Base-by-base conservation (phyloP, 1,140 invertebrate species). In the Brachionus sp. region DNA sequence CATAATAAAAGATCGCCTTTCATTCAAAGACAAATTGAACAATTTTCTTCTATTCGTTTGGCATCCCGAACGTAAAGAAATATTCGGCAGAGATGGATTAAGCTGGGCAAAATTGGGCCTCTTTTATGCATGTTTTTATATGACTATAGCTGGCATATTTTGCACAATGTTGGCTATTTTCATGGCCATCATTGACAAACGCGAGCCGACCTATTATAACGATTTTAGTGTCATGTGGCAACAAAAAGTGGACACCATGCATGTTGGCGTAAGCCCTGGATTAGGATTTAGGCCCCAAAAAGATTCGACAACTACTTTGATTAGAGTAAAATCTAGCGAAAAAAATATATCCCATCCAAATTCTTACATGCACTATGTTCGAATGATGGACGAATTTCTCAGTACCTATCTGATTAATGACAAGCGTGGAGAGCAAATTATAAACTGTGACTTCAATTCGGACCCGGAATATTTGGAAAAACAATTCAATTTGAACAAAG, bases 121-220 rank as follows among this genome's bases (percentile, higher is more conserved):
- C 0, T 84, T 84, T 16, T 84, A 84, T 35, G 83, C 83, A 39
- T 82, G 50, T 23, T 84, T 84, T 12, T 84, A 75, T 42, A 66
- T 80, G 57, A n/a, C 35, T 13, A 25, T 84, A 57, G 75, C 82
- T 7, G 82, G 50, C 19, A 12, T 77, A 3, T 68, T 77, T 37
- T 68, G 46, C 13, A 29, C 44, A n/a, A 46, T 83, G 13, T 37
- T 84, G 44, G 84, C 64, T 10, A 57, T 84, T 9, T 84, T 84
- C 35, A 68, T 84, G 70, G 84, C 83, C n/a, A 83, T 84, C 29
- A 80, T 84, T 39, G 84, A 84, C 37, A 84, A 84, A 53, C 57
- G 83, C 23, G 57, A 82, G 12, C 84, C 84, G 3, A 46, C 83
- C 19, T 83, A 68, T 53, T 57, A 78, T 19, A 80, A 64, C 5